Evolutionary conservation across 2,113 vertebrate genomes (phyloP), one percentile per base, ranked within the genome.

Genomic region (Nyctereutes procyonoides): DNA sequence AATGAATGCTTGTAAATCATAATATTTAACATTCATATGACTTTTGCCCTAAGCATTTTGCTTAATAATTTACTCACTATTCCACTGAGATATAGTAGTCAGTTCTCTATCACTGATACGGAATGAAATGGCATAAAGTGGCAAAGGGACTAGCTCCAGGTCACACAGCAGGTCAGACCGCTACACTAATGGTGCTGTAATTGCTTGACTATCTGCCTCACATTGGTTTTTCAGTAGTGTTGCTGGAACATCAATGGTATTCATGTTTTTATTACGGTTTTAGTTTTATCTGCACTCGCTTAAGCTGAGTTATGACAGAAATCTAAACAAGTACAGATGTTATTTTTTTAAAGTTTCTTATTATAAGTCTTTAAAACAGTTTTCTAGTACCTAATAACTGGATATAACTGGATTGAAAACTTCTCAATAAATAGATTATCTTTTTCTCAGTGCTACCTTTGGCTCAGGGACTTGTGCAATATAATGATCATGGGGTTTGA

Each of bases 1-100:
- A 92, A 97, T 97, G 92, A 96, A 82, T 95, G 93, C 96, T 97
- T 98, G 95, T 98, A 98, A 97, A 97, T 98, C 95, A 92, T 96
- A 98, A 97, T 97, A 97, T 96, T 98, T 98, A 97, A 62, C 93
- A 96, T 97, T 97, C 95, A 94, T 97, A 89, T 71, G 95, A 93
- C 94, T 97, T 97, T 98, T 97, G 95, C 97, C 92, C 60, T 93
- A 88, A 97, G 97, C 92, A 79, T 95, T 96, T 96, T 95, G 84
- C 84, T 95, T 97, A 95, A 96, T 98, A 97, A 98, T 98, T 98
- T 98, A 79, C 69, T 96, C 88, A 91, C 60, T 85, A 85, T 96
- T 94, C 96, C 73, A 71, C 90, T 77, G 98, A 97, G 94, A 93
- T 89, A 73, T 60, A 80, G 89, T 88, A 90, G 89, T 81, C 96